Evolutionary conservation across 35 echinoderm and acorn worm species (phyloP).

Genomic region (Amphiura filiformis): DNA sequence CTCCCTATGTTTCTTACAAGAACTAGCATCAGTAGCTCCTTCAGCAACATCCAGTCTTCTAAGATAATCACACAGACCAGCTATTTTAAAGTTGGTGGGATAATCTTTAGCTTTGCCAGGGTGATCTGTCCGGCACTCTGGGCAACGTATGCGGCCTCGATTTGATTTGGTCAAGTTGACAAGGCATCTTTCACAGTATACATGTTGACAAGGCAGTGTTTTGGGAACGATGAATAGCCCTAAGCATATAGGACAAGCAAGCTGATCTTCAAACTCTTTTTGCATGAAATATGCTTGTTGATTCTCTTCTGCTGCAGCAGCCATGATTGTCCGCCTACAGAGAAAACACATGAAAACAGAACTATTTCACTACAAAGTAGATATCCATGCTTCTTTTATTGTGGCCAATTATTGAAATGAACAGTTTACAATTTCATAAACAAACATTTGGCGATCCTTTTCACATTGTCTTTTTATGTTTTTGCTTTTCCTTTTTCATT

Average conservation of each 20-base stretch:
- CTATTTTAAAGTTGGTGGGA: neutral
- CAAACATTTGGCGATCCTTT: no score
- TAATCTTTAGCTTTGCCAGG: neutral
- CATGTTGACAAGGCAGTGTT: neutral
- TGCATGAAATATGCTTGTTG: neutral
- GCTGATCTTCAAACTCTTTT: neutral
- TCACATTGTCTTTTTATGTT: no score
- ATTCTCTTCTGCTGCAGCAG: neutral
- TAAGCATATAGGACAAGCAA: neutral
- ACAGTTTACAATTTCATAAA: no score
- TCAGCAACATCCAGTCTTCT: neutral
- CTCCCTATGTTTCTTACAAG: neutral
- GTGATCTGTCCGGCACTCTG: neutral
- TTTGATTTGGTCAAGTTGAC: neutral
- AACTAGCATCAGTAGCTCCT: neutral
- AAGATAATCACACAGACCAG: neutral
- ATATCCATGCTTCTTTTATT: no score
- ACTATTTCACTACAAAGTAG: no score
- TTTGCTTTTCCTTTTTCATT: no score
- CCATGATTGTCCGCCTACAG: neutral
- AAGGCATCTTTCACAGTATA: neutral
- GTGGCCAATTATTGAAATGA: no score
- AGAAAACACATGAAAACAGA: conserved; percentile 14
- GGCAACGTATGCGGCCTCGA: neutral
- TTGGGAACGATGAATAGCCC: neutral